Percentiles rank a stretch among this genome's conserved stretches.
phyloP scores from a whole-genome alignment of 2,113 vertebrate genomes.

The Pao palembangensis region DNA sequence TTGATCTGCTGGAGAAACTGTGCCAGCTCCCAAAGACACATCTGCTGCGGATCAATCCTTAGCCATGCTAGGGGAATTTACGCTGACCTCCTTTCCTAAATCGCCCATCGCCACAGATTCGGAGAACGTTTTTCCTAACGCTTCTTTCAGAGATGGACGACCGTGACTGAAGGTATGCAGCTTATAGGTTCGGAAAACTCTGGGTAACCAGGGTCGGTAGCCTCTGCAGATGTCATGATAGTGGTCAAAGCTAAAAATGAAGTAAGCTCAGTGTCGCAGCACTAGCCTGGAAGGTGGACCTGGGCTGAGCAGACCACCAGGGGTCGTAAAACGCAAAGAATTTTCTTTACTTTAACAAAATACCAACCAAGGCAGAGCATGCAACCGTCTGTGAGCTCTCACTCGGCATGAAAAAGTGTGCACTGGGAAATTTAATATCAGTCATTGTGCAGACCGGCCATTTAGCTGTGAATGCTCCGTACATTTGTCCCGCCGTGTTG shows the following conservation, averaged over 20 bases:
- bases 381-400: not conserved
- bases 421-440: not conserved
- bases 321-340: not conserved
- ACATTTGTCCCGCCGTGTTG: conserved; percentile 21
- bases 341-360: not conserved
- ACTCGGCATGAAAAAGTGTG: not conserved
- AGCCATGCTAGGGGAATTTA: conserved; percentile 52
- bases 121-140: conserved; percentile 55
- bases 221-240: not conserved
- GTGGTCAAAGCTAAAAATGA: too few species aligned
- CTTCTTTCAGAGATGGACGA: conserved; percentile 64
- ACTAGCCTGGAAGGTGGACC: not conserved
- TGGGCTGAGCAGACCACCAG: not conserved
- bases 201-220: too few species aligned
- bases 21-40: conserved; percentile 61
- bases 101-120: conserved; percentile 35
- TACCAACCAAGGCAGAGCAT: not conserved
- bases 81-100: conserved; percentile 54
- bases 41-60: conserved; percentile 60
- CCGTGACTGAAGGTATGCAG: conserved; percentile 43
- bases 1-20: conserved; percentile 37
- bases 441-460: not conserved
- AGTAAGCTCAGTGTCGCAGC: not conserved
- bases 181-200: conserved; percentile 40
- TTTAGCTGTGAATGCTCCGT: not conserved